Evolutionary conservation across 2,888 invertebrate genomes (phyloP), one percentile per base, ranked within the genome.

Genomic region (Drosophila antonietae): DNA sequence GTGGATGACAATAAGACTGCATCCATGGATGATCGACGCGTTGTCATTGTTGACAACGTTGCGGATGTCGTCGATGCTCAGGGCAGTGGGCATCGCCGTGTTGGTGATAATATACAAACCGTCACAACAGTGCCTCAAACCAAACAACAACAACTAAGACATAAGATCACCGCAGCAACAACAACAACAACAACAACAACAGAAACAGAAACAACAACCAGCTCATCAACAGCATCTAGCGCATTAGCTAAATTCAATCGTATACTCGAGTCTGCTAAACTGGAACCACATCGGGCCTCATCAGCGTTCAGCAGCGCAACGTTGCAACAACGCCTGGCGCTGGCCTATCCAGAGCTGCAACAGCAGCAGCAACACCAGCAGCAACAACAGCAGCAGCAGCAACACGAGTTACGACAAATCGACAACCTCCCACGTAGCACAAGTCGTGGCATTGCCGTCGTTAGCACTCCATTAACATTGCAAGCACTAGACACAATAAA

Each of bases 171-270:
- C 76, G 73, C 85, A 76, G 57, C 79, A 71, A 66, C 70, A 73
- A 67, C 28, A 28, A 23, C 78, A 85, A 66, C 85, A 84, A 68
- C 80, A 85, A 66, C 85, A 84, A 68, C 80, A 84, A 68, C 80
- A 80, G 69, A 75, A 80, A 66, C 78, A 80, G 62, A 81, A 81
- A 78, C 88, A 80, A 71, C 83, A 76, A 74, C 87, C 78, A 83
- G 87, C 78, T 84, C 85, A 77, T 80, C 87, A 79, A 80, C 84
- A 87, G 81, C 89, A 83, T 82, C 85, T 85, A 91, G 91, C 80
- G 92, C 92, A 91, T 92, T 92, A 92, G 92, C 92, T 92, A 92
- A 92, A 91, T 92, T 92, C 90, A 92, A 92, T 90, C 91, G 91
- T 90, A 91, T 92, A 89, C 92, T 91, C 75, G 92, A 92, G 78